Base-by-base conservation (phyloP, 2,888 invertebrate genomes). In the Leucophenga maculata region DNA sequence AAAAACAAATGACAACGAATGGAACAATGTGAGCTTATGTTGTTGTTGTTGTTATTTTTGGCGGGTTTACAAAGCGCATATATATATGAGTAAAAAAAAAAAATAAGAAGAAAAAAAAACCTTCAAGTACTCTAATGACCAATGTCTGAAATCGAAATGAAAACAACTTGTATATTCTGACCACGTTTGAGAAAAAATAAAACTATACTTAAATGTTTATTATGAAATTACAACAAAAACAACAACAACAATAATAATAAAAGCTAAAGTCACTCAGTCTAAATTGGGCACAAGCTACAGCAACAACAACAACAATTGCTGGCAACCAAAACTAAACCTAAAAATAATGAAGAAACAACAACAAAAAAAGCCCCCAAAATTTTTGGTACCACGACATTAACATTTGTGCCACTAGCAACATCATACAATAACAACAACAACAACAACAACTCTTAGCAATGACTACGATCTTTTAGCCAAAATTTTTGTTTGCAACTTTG, bases 201-300 rank as follows among this genome's bases (percentile, higher is more conserved):
- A 20, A 48, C 62, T 78, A 79, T 77, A 73, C 11, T 79, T 75
- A 76, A 74, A 77, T 77, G 77, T 79, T 77, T 78, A 79, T 78
- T 78, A 78, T 79, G 75, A 78, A 78, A 79, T 79, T 77, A 76
- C 73, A 69, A 62, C 70, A 75, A 26, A 3, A 64, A 46, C 46
- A 64, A 46, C 46, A 64, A 26, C 39, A 60, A 54, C n/a, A 68
- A 14, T 22, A 70, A 44, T 52, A 74, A 71, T 60, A 20, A 72
- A 62, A 64, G 67, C 64, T 39, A 39, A 59, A n/a, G 26, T n/a
- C 59, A 59, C n/a, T 59, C 39, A 52, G 32, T n/a, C 39, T 18
- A 54, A 66, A 66, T 44, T 39, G 66, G 52, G 32, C 26, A 64
- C 48, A 64, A 50, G 16, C 50, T 64, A 32, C 65, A 65, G 54